These are phyloP conservation scores for Hippocampus guttulatus DNA, from an alignment of 2,113 vertebrate genomes.

Conservation along the genomic window DNA sequence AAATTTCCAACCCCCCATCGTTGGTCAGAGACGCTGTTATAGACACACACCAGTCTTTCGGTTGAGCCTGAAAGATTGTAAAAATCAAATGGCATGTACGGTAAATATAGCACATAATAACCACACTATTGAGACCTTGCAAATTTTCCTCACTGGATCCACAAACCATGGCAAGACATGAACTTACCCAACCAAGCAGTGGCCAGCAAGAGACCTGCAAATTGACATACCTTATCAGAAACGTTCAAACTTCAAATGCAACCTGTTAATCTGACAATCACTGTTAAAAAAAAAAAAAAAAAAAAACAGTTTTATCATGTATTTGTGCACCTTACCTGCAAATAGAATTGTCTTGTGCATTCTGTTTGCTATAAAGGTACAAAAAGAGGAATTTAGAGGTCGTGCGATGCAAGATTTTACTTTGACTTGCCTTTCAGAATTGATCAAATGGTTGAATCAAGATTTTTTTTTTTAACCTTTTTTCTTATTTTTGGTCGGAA, in stretches of 20 bases:
- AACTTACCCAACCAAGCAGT: conserved; percentile 51
- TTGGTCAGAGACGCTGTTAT: conserved; percentile 80
- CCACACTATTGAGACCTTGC: background rate
- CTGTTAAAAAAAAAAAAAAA: too few relatives aligned
- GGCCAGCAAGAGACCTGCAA: conserved; percentile 45
- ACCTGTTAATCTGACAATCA: background rate
- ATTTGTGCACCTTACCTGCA: conserved; percentile 37
- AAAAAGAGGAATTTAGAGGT: background rate
- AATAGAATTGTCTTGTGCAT: conserved; percentile 41
- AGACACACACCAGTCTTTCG: conserved; percentile 79
- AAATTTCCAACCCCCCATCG: conserved; percentile 63
- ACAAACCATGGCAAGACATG: background rate
- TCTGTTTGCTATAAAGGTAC: background rate
- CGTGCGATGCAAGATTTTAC: too few relatives aligned
- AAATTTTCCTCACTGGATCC: background rate
- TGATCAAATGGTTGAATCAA: background rate
- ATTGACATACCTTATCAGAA: conserved; percentile 16
- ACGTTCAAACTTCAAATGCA: background rate
- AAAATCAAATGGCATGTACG: background rate
- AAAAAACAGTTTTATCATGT: too few relatives aligned
- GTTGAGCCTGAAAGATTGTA: conserved; percentile 55
- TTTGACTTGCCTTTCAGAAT: too few relatives aligned
- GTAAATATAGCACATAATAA: background rate
- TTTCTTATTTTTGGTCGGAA: too few relatives aligned
- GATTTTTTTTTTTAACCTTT: background rate